Base-by-base conservation (phyloP, 1,140 invertebrate species). In the Drosophila ohnishii region DNA sequence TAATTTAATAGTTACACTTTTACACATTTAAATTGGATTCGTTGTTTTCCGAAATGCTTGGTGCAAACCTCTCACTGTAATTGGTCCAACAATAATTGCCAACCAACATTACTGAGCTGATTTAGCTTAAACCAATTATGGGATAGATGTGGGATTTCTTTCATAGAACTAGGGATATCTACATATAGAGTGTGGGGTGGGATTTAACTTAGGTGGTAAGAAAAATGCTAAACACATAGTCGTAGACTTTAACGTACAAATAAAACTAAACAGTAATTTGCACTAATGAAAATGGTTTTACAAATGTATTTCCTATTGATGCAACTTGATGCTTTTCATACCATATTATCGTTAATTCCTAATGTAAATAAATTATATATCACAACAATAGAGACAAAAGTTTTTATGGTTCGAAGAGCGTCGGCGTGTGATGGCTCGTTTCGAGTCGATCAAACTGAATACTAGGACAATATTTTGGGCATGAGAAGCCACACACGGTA, bases 361-460 rank as follows among this genome's bases (percentile, higher is more conserved):
- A 87, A 65, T 64, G 55, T 88, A 80, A 88, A 84, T 87, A 88
- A 87, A 77, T 88, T 88, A 87, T 88, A 87, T 87, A 87, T 87
- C 84, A 87, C 84, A 87, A 87, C 80, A 80, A 84, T 87, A 84
- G 80, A 87, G 80, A 87, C 79, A 87, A 87, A 55, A 77, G 80
- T 87, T 56, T 65, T 51, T 62, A 59, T 65, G 56, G 65, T 76
- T 76, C 50, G 45, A 55, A 76, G 71, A 55, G 71, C 73, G 44
- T 73, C 69, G 47, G 61, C 42, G 73, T 58, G 75, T 71, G 66
- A 59, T 57, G 63, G 64, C 40, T 48, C 44, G n/a, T 56, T 61
- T 61, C 35, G 60, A 55, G 40, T 59, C 50, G 51, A 50, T 74
- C 56, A 65, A 75, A 80, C 61, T 47, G 59, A 64, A 61, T 42